Percentiles rank a stretch among this genome's conserved stretches.
phyloP scores from a whole-genome alignment of 2,888 invertebrate genomes.

The Catocala sponsa region DNA sequence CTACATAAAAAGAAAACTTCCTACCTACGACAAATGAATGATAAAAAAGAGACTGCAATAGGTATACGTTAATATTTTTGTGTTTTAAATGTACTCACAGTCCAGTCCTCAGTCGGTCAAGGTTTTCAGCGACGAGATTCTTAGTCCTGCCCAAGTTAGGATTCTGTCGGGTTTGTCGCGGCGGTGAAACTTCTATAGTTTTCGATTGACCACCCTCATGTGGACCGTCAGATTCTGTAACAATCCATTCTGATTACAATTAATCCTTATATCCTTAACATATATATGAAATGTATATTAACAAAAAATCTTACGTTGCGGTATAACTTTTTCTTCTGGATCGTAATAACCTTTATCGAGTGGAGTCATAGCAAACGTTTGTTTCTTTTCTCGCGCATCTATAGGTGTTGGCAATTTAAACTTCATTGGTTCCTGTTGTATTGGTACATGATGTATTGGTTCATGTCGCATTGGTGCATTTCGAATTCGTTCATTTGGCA shows the following conservation, averaged over 20 bases:
- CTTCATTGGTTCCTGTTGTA: not conserved
- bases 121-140: slow-evolving; percentile 67
- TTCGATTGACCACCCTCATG: slow-evolving; percentile 50
- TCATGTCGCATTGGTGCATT: not conserved
- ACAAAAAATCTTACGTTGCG: slow-evolving; percentile 52
- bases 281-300: not conserved
- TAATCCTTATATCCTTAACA: not conserved
- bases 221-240: slow-evolving; percentile 36
- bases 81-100: slow-evolving; percentile 65
- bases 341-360: slow-evolving; percentile 65
- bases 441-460: not conserved
- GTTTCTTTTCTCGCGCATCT: slow-evolving; percentile 33
- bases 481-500: not conserved
- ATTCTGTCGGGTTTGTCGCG: slow-evolving; percentile 76
- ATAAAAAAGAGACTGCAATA: no score
- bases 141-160: slow-evolving; percentile 77
- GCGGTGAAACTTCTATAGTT: slow-evolving; percentile 51
- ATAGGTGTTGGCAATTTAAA: not conserved
- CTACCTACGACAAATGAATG: no score
- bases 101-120: slow-evolving; percentile 66
- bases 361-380: slow-evolving; percentile 67
- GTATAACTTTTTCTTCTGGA: slow-evolving; percentile 30
- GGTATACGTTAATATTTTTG: no score
- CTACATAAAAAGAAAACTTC: no score
- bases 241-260: not conserved